Percentiles rank a stretch among this genome's conserved stretches.
These are phyloP conservation scores for Chionis minor DNA, from an alignment of 2,113 vertebrate genomes.

Conservation along the genomic window DNA sequence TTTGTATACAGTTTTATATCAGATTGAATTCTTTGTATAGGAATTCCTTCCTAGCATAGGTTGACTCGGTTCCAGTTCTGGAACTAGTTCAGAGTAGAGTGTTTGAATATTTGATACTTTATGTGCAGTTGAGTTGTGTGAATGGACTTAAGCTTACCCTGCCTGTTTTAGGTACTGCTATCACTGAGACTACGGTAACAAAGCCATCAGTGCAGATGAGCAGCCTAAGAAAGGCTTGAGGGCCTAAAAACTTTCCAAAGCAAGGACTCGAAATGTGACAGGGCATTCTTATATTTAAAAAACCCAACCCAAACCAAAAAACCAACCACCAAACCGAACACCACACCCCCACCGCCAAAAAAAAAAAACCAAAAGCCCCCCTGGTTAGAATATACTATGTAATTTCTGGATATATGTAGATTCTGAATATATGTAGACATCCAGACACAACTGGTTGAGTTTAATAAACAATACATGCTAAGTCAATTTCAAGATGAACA, in stretches of 20 bases:
- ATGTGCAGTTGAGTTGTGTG: background rate
- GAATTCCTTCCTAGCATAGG: background rate
- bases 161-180: background rate
- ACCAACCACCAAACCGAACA: background rate
- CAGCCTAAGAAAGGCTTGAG: background rate
- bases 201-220: background rate
- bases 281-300: background rate
- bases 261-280: background rate
- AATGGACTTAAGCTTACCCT: background rate
- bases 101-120: background rate
- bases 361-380: background rate
- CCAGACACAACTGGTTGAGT: background rate
- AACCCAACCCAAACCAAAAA: background rate
- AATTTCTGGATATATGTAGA: background rate
- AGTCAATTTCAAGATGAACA: background rate
- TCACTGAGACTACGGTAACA: background rate
- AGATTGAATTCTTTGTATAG: background rate
- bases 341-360: too few species aligned
- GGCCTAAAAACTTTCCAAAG: background rate
- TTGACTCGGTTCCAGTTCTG: background rate
- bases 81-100: background rate
- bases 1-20: background rate
- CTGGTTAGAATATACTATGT: background rate
- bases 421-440: background rate
- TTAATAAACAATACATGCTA: background rate